These are phyloP conservation scores for Ganaspis sp. DNA, from an alignment of 1,140 invertebrate genomes.

Conservation along the genomic window DNA sequence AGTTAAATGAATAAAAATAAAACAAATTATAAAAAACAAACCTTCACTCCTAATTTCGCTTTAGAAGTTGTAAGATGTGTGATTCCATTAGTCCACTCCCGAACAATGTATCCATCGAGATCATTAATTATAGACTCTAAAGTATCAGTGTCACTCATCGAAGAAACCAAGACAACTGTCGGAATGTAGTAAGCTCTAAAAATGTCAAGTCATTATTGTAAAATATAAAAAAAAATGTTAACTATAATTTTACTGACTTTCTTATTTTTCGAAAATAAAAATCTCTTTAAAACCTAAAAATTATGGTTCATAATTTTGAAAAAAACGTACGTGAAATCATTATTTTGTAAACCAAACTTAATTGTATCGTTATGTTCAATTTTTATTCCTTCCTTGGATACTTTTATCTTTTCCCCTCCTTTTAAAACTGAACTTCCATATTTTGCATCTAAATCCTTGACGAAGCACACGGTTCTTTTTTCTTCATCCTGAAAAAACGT, in stretches of 20 bases:
- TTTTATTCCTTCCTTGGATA: constrained; percentile 1
- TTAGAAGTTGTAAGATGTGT: constrained; percentile 81
- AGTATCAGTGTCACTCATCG: not conserved
- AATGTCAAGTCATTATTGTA: not conserved
- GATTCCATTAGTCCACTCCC: not conserved
- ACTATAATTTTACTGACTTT: no score
- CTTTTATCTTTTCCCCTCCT: not conserved
- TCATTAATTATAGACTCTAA: not conserved
- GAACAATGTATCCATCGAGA: constrained; percentile 7
- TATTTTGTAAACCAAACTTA: constrained; percentile 4
- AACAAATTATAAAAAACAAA: constrained; percentile 57
- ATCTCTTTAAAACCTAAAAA: not conserved
- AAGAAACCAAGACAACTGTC: not conserved
- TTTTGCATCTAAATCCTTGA: not conserved
- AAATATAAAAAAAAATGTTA: no score
- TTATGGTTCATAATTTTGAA: not conserved
- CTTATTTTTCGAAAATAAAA: no score
- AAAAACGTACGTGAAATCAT: not conserved
- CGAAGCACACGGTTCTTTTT: not conserved
- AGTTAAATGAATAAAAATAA: not conserved
- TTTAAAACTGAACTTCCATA: not conserved
- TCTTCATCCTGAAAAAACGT: not conserved
- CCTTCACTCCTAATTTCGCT: constrained; percentile 82
- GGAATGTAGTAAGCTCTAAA: not conserved
- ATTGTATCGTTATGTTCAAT: not conserved